Percentiles rank a stretch among this genome's conserved stretches.
Evolutionary conservation across 64 coral and sea anemone genomes (phyloP).

Genomic region (Astreopora myriophthalma): DNA sequence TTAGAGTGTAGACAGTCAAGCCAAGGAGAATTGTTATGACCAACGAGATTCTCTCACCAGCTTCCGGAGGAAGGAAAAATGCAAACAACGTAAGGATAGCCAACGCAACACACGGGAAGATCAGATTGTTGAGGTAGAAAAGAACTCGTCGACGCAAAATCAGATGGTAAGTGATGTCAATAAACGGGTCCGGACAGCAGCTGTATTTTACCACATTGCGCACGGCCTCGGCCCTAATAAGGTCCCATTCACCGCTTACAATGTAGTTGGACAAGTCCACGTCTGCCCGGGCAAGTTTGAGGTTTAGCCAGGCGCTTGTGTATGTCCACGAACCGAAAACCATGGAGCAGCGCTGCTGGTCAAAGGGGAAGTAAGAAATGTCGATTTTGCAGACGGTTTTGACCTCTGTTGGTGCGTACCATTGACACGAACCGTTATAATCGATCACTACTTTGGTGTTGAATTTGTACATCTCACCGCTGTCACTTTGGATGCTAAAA

Average conservation of each 20-base stretch:
- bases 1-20: constrained; percentile 84
- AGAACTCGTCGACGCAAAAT: constrained; percentile 65
- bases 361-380: constrained; percentile 90
- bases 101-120: constrained; percentile 74
- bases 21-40: constrained; percentile 86
- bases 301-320: constrained; percentile 67
- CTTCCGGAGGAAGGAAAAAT: constrained; percentile 70
- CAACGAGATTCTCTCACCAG: constrained; percentile 81
- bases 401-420: constrained; percentile 92
- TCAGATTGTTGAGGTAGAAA: constrained; percentile 92
- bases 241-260: constrained; percentile 86
- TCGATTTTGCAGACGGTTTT: constrained; percentile 97
- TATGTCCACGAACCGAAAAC: constrained; percentile 93
- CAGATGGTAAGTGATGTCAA: constrained; percentile 85
- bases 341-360: constrained; percentile 83
- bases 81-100: constrained; percentile 71
- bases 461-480: constrained; percentile 97
- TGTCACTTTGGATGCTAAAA: constrained; percentile 79
- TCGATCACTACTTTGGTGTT: constrained; percentile 81
- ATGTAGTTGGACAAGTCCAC: constrained; percentile 88
- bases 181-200: constrained; percentile 82
- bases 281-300: constrained; percentile 49
- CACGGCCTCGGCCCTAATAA: constrained; percentile 54
- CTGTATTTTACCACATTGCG: constrained; percentile 89
- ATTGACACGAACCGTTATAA: constrained; percentile 75